Conservation (phyloP, 2,797 vertebrate genomes). For the Sternotherus odoratus region DNA sequence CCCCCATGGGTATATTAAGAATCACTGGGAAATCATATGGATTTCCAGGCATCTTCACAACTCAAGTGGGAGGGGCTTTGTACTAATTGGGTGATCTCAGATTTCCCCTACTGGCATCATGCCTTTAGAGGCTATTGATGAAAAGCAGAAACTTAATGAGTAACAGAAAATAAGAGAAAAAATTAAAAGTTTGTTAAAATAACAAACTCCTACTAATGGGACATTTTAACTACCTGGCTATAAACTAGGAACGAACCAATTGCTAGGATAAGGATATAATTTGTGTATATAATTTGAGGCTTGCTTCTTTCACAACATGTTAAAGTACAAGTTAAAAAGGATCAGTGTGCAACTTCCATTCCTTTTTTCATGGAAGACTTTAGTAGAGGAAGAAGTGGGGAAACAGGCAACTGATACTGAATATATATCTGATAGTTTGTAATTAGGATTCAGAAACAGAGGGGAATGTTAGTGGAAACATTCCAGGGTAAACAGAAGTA, state of each 20-base stretch:
- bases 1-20: fast-evolving
- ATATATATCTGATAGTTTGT: background rate
- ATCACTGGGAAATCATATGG: background rate
- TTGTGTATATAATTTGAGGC: background rate
- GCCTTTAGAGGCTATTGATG: background rate
- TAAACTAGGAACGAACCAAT: background rate
- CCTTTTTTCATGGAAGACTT: background rate
- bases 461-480: background rate
- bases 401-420: background rate
- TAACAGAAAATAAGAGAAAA: background rate
- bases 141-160: background rate
- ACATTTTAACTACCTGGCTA: background rate
- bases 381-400: background rate
- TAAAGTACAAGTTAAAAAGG: background rate
- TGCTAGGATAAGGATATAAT: background rate
- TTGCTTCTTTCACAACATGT: background rate
- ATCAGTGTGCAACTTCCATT: background rate
- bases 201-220: background rate
- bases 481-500: background rate
- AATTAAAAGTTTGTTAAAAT: background rate
- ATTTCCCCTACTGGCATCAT: background rate
- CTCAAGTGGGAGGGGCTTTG: fast-evolving
- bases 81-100: background rate
- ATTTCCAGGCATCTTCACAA: background rate
- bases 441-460: background rate